Base-by-base conservation (phyloP, 1,140 invertebrate species). In the Orius insidiosus region DNA sequence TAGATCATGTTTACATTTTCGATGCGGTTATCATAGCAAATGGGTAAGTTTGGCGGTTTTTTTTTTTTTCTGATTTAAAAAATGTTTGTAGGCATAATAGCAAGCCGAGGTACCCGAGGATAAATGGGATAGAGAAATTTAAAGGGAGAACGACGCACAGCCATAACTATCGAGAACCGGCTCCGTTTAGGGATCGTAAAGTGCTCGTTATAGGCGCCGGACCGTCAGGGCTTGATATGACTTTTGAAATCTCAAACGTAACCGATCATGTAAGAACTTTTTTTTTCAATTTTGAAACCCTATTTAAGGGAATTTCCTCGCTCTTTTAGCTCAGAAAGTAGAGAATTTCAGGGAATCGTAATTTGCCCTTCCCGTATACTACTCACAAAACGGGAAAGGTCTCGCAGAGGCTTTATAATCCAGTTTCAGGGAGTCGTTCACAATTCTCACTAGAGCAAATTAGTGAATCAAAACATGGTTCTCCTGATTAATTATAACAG, bases 171-270 rank as follows among this genome's bases (percentile, higher is more conserved):
- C 65, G 85, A 50, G 63, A 68, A 2, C 76, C 81, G 0, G 70
- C 78, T 14, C 53, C 62, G 5, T 89, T 81, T 58, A 52, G 58
- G 32, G 70, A 63, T 48, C 70, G 80, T 54, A 65, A 55, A 1
- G 82, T 92, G 0, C 62, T 82, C 1, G 74, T 90, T 18, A 60
- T 93, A 13, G 88, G 88, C 5, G 85, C 80, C 36, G 84, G 83
- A 10, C 78, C 84, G 7, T 89, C 85, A 10, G 87, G 85, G 56
- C 15, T 48, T 9, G 47, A 48, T 18, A 32, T 48, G 24, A 32
- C 38, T 19, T 43, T 48, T 33, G 38, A 43, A 10, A 38, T 48
- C 6, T 33, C 38, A 13, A 3, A 5, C 5, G 39, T 47, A 8
- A 9, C 42, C 24, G 11, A 40, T 7, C 14, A 19, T 5, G 37